phyloP scores from a whole-genome alignment of 2,797 vertebrate species.

The Dicrostonyx torquatus region DNA sequence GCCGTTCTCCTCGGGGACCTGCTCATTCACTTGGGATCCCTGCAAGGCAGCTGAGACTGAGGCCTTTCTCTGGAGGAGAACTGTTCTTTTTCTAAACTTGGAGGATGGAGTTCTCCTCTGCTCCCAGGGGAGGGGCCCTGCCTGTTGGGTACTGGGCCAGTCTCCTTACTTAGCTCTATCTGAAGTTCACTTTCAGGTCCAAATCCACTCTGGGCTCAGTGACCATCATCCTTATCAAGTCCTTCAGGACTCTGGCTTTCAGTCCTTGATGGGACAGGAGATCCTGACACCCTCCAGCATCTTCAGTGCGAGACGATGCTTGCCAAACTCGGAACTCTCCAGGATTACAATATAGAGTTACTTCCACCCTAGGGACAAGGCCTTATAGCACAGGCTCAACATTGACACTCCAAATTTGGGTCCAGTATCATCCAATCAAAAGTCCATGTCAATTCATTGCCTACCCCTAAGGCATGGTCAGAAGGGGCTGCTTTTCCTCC shows the following conservation, averaged over 20 bases:
- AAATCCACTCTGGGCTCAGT: background rate
- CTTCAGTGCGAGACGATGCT: background rate
- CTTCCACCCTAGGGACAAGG: constrained; percentile 39
- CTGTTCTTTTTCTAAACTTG: background rate
- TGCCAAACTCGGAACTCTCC: background rate
- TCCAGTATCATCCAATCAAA: constrained; percentile 12
- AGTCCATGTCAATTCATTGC: background rate
- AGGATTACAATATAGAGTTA: constrained; percentile 53
- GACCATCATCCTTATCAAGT: constrained; percentile 23
- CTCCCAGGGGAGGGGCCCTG: background rate
- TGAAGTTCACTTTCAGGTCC: background rate
- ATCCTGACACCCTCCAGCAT: constrained; percentile 17
- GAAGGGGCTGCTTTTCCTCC: background rate
- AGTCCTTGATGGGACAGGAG: background rate
- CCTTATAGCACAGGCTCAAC: constrained; percentile 14
- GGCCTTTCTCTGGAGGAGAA: background rate
- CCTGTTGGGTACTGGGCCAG: background rate
- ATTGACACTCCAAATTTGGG: constrained; percentile 25
- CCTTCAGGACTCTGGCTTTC: constrained; percentile 41
- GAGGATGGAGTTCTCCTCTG: background rate
- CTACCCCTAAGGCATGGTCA: background rate
- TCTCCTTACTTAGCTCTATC: background rate
- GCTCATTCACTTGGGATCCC: background rate
- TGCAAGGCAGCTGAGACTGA: background rate
- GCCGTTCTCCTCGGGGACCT: background rate